Evolutionary conservation across 2,113 vertebrate species (phyloP).

Genomic region (Variabilichromis moorii): DNA sequence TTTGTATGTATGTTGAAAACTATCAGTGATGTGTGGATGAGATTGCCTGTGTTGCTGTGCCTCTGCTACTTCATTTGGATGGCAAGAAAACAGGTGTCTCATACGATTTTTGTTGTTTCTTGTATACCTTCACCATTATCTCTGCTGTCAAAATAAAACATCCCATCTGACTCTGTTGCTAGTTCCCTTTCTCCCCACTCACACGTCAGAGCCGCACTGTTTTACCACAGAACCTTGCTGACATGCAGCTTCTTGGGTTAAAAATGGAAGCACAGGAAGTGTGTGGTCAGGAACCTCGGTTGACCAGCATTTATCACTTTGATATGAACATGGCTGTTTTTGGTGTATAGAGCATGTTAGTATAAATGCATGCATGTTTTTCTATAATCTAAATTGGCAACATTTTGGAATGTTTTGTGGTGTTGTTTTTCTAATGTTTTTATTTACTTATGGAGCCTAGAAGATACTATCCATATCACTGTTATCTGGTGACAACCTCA

Average conservation of each 20-base stretch:
- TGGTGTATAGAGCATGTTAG: neutral
- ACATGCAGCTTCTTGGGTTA: neutral
- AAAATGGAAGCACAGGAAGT: constrained; percentile 8
- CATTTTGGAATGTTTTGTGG: neutral
- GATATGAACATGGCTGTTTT: neutral
- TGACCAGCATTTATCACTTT: constrained; percentile 3
- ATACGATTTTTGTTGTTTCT: neutral
- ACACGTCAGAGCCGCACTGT: neutral
- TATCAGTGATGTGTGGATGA: neutral
- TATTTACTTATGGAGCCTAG: neutral
- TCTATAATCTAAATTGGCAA: neutral
- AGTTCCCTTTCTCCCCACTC: neutral
- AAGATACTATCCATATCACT: neutral
- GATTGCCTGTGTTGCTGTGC: neutral
- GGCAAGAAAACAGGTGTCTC: neutral
- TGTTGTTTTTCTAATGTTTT: neutral
- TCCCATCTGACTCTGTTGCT: neutral
- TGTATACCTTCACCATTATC: neutral
- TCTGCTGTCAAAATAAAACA: neutral
- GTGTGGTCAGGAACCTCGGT: constrained; percentile 1
- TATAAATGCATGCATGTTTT: neutral
- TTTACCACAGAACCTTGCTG: neutral
- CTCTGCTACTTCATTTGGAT: neutral
- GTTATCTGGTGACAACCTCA: neutral
- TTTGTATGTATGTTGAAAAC: neutral